Base-by-base conservation (phyloP, 1,140 invertebrate species). In the Neodiprion virginianus region DNA sequence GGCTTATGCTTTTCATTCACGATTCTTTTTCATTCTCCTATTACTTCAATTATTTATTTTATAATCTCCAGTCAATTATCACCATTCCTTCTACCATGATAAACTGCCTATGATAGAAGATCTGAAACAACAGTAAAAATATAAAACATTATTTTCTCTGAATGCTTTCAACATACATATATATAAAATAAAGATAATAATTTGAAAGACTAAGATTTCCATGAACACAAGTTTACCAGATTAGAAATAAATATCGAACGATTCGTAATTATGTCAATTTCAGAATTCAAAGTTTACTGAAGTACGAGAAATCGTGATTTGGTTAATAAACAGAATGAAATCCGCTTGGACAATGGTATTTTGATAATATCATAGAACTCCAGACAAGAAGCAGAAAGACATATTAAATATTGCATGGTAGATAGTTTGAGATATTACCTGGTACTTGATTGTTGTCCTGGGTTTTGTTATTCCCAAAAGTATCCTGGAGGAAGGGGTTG, bases 391-490 rank as follows among this genome's bases (percentile, higher is more conserved):
- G 5, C 5, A 14, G n/a, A 61, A 17, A 12, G 8, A 5, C 14
- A 5, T 12, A 61, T 61, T 14, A 5, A 12, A 17, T 17, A 61
- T 61, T 81, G 87, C 85, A 85, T 86, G 84, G 82, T 83, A 88
- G 28, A 40, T 40, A 40, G 28, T 40, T 40, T 40, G n/a, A 5
- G 11, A 17, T 17, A 61, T 61, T 81, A 87, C 85, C 85, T 87
- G 84, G 82, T 83, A 88, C 80, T 87, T 87, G 87, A 81, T 85
- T 84, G 77, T 82, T 88, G 77, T 88, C 87, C 79, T 89, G 87
- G 66, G 79, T 77, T 77, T 87, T 87, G 71, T 86, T 87, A 75
- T 83, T 87, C 78, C 83, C 83, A 76, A 87, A 88, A 82, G 80
- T 81, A 78, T 88, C 87, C 75, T 88, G 86, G 8, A 61, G 11